These are phyloP conservation scores for Zelostemma sp. DNA, from an alignment of 1,140 invertebrate genomes.

Conservation along the genomic window DNA sequence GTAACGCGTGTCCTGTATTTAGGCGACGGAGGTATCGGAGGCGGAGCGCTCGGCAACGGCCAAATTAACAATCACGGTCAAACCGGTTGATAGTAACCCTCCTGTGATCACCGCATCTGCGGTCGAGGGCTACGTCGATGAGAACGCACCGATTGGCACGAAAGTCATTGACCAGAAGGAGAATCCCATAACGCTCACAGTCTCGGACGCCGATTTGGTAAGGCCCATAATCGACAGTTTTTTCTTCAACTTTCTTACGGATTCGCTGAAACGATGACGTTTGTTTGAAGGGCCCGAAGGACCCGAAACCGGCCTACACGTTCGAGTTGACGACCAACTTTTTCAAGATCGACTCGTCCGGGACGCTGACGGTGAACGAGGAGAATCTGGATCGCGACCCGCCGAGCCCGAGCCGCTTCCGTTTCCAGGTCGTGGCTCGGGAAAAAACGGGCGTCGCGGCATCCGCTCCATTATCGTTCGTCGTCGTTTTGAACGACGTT, in stretches of 20 bases:
- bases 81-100: conserved; percentile 87
- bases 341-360: conserved; percentile 83
- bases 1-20: background rate
- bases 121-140: conserved; percentile 84
- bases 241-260: too few species aligned
- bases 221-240: conserved; percentile 47
- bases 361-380: conserved; percentile 83
- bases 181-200: conserved; percentile 78
- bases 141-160: conserved; percentile 88
- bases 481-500: conserved; percentile 83
- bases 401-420: conserved; percentile 85
- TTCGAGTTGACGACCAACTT: conserved; percentile 89
- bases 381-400: conserved; percentile 89
- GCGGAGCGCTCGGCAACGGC: conserved; percentile 83
- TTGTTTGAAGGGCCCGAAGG: conserved; percentile 72
- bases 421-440: conserved; percentile 86
- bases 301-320: conserved; percentile 80
- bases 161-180: conserved; percentile 79
- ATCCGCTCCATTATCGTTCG: conserved; percentile 83
- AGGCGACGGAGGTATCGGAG: conserved; percentile 87
- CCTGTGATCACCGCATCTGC: conserved; percentile 81
- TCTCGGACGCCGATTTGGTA: conserved; percentile 87
- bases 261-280: too few species aligned
- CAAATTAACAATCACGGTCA: conserved; percentile 83
- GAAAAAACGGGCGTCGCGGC: conserved; percentile 83